A percentile compares a stretch with the other conserved stretches of the same genome.
These are phyloP conservation scores for Bombus balteatus DNA, from an alignment of 1,140 invertebrate genomes.

Conservation along the genomic window DNA sequence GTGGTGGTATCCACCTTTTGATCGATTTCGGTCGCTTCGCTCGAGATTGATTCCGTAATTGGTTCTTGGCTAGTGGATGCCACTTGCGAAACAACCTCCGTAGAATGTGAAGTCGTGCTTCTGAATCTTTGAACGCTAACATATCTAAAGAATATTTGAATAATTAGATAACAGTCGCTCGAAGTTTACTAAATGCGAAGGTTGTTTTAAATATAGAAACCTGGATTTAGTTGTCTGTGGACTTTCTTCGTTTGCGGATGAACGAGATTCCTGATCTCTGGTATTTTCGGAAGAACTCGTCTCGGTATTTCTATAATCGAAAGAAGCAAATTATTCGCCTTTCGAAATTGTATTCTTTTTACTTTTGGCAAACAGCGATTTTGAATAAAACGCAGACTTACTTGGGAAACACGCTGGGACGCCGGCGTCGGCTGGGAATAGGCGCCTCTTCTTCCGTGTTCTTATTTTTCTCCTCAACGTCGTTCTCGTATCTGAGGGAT, in stretches of 20 bases:
- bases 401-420: constrained; percentile 43
- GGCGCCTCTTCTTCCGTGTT: constrained; percentile 57
- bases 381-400: not conserved
- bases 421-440: constrained; percentile 47
- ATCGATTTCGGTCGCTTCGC: constrained; percentile 65
- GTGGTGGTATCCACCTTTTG: not conserved
- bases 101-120: constrained; percentile 73
- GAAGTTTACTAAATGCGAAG: not conserved
- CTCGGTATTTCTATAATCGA: not conserved
- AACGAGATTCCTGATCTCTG: constrained; percentile 53
- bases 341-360: too few relatives aligned
- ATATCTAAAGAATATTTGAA: constrained; percentile 75
- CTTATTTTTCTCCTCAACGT: constrained; percentile 69
- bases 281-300: not conserved
- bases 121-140: constrained; percentile 80
- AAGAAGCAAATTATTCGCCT: not conserved
- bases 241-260: constrained; percentile 52
- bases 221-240: constrained; percentile 71
- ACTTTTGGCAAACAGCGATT: too few relatives aligned
- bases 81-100: not conserved
- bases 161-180: too few relatives aligned
- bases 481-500: constrained; percentile 70
- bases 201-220: constrained; percentile 52
- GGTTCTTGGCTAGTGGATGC: constrained; percentile 23
- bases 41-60: constrained; percentile 41